These are phyloP conservation scores for Gonatopus flavifemur DNA, from an alignment of 1,140 invertebrate species.

Conservation along the genomic window DNA sequence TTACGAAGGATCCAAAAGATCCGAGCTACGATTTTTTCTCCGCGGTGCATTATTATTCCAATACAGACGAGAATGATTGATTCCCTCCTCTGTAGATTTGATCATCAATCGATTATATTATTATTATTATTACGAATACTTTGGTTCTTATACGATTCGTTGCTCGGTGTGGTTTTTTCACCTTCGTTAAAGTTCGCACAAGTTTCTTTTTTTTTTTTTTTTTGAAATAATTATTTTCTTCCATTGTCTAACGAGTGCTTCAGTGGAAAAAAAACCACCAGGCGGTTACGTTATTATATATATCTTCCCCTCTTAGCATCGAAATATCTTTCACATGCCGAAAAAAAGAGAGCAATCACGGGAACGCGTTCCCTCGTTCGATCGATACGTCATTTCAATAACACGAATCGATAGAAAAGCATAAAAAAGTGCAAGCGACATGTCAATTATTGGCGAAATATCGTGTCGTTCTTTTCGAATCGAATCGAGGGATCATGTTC, in stretches of 20 bases:
- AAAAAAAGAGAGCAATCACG: conserved; percentile 8
- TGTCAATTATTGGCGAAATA: conserved; percentile 8
- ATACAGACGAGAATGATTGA: no score
- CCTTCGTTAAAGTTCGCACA: no score
- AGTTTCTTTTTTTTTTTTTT: neutral
- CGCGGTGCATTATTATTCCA: no score
- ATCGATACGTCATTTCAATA: neutral
- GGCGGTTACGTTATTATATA: conserved; percentile 17
- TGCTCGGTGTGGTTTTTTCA: no score
- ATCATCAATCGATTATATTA: no score
- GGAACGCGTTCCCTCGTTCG: neutral
- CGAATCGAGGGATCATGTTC: neutral
- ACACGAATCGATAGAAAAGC: conserved; percentile 12
- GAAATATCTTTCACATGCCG: neutral
- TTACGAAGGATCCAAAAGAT: no score
- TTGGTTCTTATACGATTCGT: no score
- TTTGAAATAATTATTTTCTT: conserved; percentile 15
- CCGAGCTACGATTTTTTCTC: no score
- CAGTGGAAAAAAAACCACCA: conserved; percentile 16
- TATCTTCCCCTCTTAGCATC: no score
- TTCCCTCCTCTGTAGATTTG: no score
- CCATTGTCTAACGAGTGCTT: conserved; percentile 27
- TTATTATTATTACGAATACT: no score
- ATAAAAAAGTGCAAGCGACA: conserved; percentile 4
- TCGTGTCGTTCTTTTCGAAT: neutral